Evolutionary conservation across 2,113 vertebrate genomes (phyloP).

Genomic region (Pygathrix nemaeus): DNA sequence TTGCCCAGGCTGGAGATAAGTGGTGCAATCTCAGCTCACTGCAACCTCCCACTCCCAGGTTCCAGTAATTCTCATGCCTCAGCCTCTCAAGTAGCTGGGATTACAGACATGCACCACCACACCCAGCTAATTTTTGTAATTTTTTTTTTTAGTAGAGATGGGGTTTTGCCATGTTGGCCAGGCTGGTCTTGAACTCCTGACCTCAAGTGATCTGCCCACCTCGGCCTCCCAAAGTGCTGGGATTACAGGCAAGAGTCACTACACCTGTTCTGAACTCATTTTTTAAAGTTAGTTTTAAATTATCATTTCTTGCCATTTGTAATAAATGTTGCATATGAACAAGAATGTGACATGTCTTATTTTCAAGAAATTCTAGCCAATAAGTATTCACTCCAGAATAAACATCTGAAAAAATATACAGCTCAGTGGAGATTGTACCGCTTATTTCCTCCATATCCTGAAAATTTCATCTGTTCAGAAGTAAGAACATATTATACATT

Average conservation of each 20-base stretch:
- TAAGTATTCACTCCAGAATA: constrained; percentile 57
- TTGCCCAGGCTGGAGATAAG: too few relatives aligned
- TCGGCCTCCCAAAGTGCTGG: background rate
- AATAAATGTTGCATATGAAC: constrained; percentile 39
- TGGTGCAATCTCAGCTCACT: background rate
- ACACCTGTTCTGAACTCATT: too few relatives aligned
- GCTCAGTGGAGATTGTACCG: background rate
- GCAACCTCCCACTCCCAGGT: background rate
- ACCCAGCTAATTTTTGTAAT: too few relatives aligned
- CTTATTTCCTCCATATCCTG: constrained; percentile 6
- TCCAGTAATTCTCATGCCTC: background rate
- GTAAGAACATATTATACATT: background rate
- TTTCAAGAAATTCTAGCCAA: constrained; percentile 46
- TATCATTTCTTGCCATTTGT: constrained; percentile 36
- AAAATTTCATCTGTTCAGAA: constrained; percentile 19
- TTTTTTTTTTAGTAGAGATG: too few relatives aligned
- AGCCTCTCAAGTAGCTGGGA: background rate
- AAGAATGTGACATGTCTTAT: constrained; percentile 63
- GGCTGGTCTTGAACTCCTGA: too few relatives aligned
- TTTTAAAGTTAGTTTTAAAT: background rate
- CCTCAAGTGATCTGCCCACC: too few relatives aligned
- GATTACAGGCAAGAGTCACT: background rate
- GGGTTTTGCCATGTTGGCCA: too few relatives aligned
- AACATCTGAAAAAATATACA: background rate
- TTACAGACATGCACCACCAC: too few relatives aligned